phyloP scores from a whole-genome alignment of 2,888 invertebrate genomes.

The Pogonocherus hispidulus region DNA sequence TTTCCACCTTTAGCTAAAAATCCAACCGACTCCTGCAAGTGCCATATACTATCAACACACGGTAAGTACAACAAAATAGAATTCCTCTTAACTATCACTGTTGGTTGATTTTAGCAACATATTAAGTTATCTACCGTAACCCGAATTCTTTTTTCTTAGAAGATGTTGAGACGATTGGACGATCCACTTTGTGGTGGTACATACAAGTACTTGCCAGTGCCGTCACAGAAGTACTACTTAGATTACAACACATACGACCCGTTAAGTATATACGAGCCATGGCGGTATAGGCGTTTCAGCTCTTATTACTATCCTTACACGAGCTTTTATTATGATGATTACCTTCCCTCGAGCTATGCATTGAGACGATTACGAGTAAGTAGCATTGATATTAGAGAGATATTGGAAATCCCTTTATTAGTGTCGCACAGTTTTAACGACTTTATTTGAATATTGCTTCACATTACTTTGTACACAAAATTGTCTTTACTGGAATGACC shows the following conservation, averaged over 20 bases:
- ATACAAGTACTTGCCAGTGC: background rate
- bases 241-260: background rate
- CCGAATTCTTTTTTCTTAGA: background rate
- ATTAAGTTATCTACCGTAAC: too few relatives aligned
- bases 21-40: background rate
- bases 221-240: background rate
- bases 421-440: too few relatives aligned
- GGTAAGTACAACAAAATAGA: background rate
- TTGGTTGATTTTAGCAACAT: too few relatives aligned
- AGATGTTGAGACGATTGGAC: background rate
- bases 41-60: background rate
- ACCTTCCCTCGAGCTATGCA: conserved; percentile 48
- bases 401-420: too few relatives aligned
- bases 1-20: conserved; percentile 9
- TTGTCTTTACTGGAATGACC: too few relatives aligned
- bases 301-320: conserved; percentile 54
- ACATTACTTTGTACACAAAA: too few relatives aligned
- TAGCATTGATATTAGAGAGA: conserved; percentile 1
- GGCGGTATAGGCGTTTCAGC: conserved; percentile 47
- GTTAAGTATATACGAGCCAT: background rate
- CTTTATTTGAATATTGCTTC: too few relatives aligned
- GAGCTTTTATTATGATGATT: conserved; percentile 30
- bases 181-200: background rate
- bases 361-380: conserved; percentile 49
- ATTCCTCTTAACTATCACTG: too few relatives aligned